These are phyloP conservation scores for Colletes gigas DNA, from an alignment of 1,140 invertebrate genomes.

Conservation along the genomic window DNA sequence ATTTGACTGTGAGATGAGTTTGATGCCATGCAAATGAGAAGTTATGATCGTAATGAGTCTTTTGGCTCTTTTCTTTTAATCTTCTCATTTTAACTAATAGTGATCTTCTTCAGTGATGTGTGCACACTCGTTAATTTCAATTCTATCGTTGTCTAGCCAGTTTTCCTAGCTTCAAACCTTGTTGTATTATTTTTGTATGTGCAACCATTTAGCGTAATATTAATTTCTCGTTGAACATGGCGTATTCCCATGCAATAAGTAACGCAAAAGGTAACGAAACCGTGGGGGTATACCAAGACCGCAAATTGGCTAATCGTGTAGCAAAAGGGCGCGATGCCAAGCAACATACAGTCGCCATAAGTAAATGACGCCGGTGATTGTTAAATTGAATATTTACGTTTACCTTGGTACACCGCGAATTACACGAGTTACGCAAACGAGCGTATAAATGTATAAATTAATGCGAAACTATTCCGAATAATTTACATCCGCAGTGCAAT, in stretches of 20 bases:
- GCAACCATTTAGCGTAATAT: neutral
- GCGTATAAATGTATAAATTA: neutral
- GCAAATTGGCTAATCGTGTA: neutral
- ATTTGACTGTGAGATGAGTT: no score
- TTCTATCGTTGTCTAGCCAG: no score
- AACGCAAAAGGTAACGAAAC: neutral
- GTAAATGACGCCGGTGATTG: neutral
- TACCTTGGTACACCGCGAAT: neutral
- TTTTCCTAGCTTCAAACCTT: no score
- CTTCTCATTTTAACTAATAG: no score
- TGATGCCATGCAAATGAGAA: no score
- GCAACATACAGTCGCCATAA: neutral
- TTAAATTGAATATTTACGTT: slow-evolving; percentile 5
- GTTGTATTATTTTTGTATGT: neutral
- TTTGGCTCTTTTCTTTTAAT: no score
- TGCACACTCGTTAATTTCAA: no score
- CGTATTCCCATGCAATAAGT: neutral
- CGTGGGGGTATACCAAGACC: neutral
- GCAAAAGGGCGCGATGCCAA: neutral
- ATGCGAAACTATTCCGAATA: neutral
- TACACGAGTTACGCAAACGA: neutral
- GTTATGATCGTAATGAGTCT: no score
- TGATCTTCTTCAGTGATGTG: no score
- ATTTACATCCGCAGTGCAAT: neutral
- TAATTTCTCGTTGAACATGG: neutral